A percentile compares a stretch with the other conserved stretches of the same genome.
phyloP scores from a whole-genome alignment of 2,113 vertebrate species.

The Baryphthengus martii region DNA sequence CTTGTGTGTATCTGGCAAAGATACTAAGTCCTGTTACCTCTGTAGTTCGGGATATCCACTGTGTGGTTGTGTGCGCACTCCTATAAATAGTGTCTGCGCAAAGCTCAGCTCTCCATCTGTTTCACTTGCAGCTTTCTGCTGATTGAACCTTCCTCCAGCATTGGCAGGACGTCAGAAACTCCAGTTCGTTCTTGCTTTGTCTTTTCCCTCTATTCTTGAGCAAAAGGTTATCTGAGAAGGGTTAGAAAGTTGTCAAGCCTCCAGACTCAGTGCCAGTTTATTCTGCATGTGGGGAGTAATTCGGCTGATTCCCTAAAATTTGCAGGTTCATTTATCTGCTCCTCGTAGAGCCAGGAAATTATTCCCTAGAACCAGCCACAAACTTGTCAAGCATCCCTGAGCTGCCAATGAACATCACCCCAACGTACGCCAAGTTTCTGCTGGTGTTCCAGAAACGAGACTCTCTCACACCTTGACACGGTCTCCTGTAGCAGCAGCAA shows the following conservation, averaged over 20 bases:
- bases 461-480: not conserved
- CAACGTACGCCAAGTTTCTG: not conserved
- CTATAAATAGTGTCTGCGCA: not conserved
- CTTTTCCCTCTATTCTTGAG: not conserved
- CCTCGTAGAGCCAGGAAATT: not conserved
- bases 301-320: not conserved
- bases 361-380: not conserved
- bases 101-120: not conserved
- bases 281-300: not conserved
- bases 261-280: not conserved
- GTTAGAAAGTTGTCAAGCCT: not conserved
- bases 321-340: not conserved
- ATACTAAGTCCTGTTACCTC: not conserved
- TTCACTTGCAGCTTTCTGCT: not conserved
- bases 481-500: not conserved
- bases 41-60: not conserved
- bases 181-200: not conserved
- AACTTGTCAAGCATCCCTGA: rapidly evolving
- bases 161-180: not conserved
- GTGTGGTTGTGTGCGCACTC: not conserved
- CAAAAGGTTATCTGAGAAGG: not conserved
- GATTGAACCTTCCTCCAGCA: not conserved
- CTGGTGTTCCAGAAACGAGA: not conserved
- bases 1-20: not conserved
- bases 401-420: not conserved